Base-by-base conservation (phyloP, 2,113 vertebrate genomes). In the Limanda limanda region DNA sequence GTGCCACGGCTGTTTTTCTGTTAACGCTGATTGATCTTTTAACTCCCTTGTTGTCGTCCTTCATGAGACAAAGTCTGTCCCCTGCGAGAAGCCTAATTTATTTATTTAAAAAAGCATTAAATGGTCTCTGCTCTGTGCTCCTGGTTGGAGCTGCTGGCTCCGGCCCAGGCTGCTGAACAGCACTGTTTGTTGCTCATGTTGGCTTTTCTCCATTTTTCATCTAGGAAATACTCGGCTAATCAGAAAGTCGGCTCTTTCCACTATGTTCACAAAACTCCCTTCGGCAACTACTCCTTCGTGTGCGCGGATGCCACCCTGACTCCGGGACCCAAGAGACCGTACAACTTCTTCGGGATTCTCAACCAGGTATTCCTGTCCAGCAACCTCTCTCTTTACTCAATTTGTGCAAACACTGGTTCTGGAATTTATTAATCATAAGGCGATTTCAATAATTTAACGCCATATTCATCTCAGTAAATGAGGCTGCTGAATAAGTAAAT, bases 211-310 rank as follows among this genome's bases (percentile, higher is more conserved):
- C 27, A 20, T 90, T 23, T 84, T 94, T 27, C 3, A 89, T 89
- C 48, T 81, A 99, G 98, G 91, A 98, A 96, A 81, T 99, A 99
- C 72, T 99, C 98, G 71, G 96, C 95, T 1, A 95, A 95, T 91
- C 95, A 61, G 83, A 97, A 94, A 90, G 93, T 96, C 56, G 98
- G 98, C 63, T 97, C 97, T 54, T 98, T 98, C 85, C 97, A 96
- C 92, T 97, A 98, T 12, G 79, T 97, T 45, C 97, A 99, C 83
- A 92, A 82, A 61, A 97, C 97, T 52, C 86, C 96, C 11, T 99
- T 99, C 89, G 98, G 98, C 62, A 99, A 97, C 86, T 99, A 99
- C 85, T 99, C 97, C 13, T 99, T 99, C 75, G 96, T 99, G 78
- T 98, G 96, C 25, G 92, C 95, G 37, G 98, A 99, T 89, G 98